Base-by-base conservation (phyloP, 2,113 vertebrate genomes). In the Paraplagusia blochii region DNA sequence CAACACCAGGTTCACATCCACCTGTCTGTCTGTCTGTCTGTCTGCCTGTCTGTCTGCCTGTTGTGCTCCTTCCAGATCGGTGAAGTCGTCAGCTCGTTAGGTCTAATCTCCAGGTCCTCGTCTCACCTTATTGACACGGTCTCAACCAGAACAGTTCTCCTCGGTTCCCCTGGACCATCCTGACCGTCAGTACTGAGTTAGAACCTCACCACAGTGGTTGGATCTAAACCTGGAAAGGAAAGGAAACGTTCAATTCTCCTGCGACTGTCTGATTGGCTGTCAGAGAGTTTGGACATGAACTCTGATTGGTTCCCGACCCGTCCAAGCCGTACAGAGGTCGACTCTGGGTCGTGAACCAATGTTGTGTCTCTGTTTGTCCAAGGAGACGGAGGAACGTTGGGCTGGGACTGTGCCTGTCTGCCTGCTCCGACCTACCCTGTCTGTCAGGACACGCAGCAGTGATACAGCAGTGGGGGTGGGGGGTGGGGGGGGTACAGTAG, bases 201-300 rank as follows among this genome's bases (percentile, higher is more conserved):
- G n/a, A n/a, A 58, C 7, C 7, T 42, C n/a, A 58, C 42, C 7
- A 72, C 50, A 66, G 36, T 73, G 63, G 68, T 29, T 53, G 44
- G 14, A 76, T 44, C 47, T 33, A 40, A 48, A 52, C 7, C 38
- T 50, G 19, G 48, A 53, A 47, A 16, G 5, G 17, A 7, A 34
- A 12, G 35, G 42, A 58, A 9, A 45, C 40, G 36, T 47, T 49
- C 36, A 58, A n/a, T n/a, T n/a, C n/a, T n/a, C n/a, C n/a, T n/a
- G n/a, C n/a, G 13, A 47, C 36, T 47, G n/a, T 10, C 38, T 43
- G 16, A 55, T 15, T 11, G 59, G 56, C 44, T 39, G 44, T 46
- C 40, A 14, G 14, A 61, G 39, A 12, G 40, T 63, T 44, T 70
- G 40, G 50, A 63, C 18, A 60, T 18, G 17, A 63, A 17, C n/a